A percentile compares a stretch with the other conserved stretches of the same genome.
phyloP scores from a whole-genome alignment of 2,888 invertebrate species.

The Pollenia angustigena region DNA sequence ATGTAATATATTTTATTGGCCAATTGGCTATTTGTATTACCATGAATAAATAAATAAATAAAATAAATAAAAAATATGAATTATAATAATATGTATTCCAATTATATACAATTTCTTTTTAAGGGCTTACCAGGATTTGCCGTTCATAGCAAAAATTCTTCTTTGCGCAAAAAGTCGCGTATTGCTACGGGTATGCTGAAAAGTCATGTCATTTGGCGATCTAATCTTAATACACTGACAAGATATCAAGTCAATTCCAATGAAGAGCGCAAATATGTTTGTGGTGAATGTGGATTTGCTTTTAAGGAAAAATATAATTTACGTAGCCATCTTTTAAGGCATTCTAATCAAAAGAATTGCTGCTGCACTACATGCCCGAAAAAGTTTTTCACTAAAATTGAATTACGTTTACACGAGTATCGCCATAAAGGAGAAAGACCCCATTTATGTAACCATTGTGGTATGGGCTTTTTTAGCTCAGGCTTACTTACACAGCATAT shows the following conservation, averaged over 20 bases:
- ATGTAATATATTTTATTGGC: too few relatives aligned
- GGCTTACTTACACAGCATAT: conserved; percentile 77
- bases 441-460: conserved; percentile 76
- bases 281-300: conserved; percentile 72
- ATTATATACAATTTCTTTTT: not conserved
- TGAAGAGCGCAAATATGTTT: conserved; percentile 76
- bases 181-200: not conserved
- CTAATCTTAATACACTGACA: conserved; percentile 15
- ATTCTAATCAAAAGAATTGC: conserved; percentile 79
- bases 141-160: not conserved
- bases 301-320: conserved; percentile 77
- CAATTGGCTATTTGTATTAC: too few relatives aligned
- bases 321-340: conserved; percentile 78
- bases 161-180: conserved; percentile 20
- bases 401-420: conserved; percentile 71
- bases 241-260: conserved; percentile 72
- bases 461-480: conserved; percentile 39
- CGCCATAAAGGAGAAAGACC: conserved; percentile 72
- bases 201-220: not conserved
- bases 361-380: conserved; percentile 69
- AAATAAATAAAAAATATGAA: too few relatives aligned
- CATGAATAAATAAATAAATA: too few relatives aligned
- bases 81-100: not conserved
- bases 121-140: not conserved
- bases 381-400: conserved; percentile 67